Percentiles rank a stretch among this genome's conserved stretches.
These are phyloP conservation scores for Pomacea maculata DNA, from an alignment of 1,140 invertebrate species.

Conservation along the genomic window DNA sequence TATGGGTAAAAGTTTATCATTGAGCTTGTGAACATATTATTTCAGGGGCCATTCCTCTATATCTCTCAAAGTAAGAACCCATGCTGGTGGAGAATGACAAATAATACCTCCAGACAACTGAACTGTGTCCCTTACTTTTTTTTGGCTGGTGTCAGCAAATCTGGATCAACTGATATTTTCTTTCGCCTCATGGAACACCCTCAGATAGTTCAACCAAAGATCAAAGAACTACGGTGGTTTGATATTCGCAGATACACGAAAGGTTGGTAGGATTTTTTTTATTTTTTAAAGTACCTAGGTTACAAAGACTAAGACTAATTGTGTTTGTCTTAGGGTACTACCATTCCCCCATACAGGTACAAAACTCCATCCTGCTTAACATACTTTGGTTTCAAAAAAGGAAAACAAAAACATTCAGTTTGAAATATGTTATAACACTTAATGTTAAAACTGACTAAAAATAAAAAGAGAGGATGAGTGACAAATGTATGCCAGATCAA, in stretches of 20 bases:
- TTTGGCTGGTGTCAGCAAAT: constrained; percentile 19
- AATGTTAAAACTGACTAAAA: neutral
- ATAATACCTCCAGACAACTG: neutral
- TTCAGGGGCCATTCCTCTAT: no score
- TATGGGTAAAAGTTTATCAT: no score
- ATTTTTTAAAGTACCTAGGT: neutral
- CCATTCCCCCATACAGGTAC: neutral
- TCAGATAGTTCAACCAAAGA: neutral
- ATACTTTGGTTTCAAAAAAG: neutral
- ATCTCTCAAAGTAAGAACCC: constrained; percentile 8
- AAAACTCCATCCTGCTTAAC: neutral
- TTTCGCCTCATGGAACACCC: constrained; percentile 18
- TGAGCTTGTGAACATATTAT: no score
- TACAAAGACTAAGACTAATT: neutral
- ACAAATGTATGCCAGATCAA: no score
- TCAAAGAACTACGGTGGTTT: constrained; percentile 18
- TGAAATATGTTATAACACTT: neutral
- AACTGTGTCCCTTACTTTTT: constrained; percentile 18
- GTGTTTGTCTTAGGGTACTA: neutral
- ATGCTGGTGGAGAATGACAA: neutral
- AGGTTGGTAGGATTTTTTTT: neutral
- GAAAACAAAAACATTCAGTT: neutral
- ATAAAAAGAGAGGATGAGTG: no score
- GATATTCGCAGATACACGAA: neutral
- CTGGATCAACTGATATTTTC: constrained; percentile 18